A percentile compares a stretch with the other conserved stretches of the same genome.
Conservation (phyloP, 2,888 invertebrate genomes). For the Chesias legatella region DNA sequence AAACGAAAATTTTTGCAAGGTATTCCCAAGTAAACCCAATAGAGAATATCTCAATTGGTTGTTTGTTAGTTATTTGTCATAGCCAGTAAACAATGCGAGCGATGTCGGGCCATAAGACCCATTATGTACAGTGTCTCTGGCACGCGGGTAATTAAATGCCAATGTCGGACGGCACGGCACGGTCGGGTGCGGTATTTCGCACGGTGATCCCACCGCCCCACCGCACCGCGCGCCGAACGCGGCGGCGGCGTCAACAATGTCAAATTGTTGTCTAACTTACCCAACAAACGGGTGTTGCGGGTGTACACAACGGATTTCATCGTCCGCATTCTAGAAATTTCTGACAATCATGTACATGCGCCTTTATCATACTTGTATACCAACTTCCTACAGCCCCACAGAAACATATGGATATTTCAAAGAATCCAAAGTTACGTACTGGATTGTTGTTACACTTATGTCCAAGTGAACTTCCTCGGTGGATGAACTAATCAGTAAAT, state of each 20-base stretch:
- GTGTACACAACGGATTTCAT: no score
- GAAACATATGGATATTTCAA: no score
- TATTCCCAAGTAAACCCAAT: conserved; percentile 18
- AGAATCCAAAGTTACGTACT: no score
- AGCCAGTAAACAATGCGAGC: conserved; percentile 61
- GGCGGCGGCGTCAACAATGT: conserved; percentile 48
- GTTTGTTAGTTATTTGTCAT: conserved; percentile 61
- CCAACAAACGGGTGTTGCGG: conserved; percentile 34
- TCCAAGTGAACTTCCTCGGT: no score
- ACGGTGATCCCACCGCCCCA: no score
- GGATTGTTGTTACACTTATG: no score
- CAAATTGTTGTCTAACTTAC: conserved; percentile 59
- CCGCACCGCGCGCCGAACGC: conserved; percentile 58
- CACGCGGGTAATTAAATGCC: conserved; percentile 79
- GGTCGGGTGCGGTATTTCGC: conserved; percentile 39
- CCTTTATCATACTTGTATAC: neutral
- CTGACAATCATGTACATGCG: neutral
- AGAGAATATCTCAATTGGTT: conserved; percentile 35
- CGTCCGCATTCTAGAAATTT: neutral
- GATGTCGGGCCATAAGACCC: conserved; percentile 50
- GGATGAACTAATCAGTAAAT: no score
- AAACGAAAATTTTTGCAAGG: conserved; percentile 24
- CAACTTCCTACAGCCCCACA: no score
- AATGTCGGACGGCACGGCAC: conserved; percentile 51
- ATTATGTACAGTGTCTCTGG: conserved; percentile 51